phyloP scores from a whole-genome alignment of 2,113 vertebrate species.

The Ceyx cyanopectus region DNA sequence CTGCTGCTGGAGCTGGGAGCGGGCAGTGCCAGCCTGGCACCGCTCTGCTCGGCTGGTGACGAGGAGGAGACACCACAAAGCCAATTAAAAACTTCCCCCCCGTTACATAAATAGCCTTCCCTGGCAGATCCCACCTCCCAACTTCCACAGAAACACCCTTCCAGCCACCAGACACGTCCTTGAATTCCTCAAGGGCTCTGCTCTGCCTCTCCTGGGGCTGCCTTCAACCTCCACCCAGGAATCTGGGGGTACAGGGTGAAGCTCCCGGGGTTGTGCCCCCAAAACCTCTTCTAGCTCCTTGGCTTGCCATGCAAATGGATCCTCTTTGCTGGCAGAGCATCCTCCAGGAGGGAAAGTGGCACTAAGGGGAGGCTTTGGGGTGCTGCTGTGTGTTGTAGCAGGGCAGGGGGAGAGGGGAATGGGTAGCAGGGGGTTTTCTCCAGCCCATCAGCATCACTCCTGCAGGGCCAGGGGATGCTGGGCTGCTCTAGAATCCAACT shows the following conservation, averaged over 20 bases:
- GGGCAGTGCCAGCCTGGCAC: not conserved
- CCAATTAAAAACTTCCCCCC: not conserved
- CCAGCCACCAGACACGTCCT: fast-evolving
- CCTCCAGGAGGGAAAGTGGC: not conserved
- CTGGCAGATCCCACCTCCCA: not conserved
- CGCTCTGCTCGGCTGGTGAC: not conserved
- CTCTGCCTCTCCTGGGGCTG: not conserved
- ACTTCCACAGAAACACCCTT: fast-evolving
- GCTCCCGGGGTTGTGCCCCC: not conserved
- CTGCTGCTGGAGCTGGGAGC: not conserved
- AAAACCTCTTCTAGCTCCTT: not conserved
- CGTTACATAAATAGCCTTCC: not conserved
- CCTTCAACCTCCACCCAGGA: not conserved
- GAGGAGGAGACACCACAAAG: not conserved
- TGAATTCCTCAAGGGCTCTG: not conserved
- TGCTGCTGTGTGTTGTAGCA: not conserved
- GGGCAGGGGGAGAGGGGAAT: not conserved
- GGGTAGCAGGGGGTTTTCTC: not conserved
- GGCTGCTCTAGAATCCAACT: not conserved
- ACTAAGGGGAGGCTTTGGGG: not conserved
- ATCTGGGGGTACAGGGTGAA: fast-evolving
- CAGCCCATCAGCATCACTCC: not conserved
- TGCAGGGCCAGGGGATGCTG: not conserved
- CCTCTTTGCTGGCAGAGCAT: fast-evolving
- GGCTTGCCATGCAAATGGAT: fast-evolving